A percentile compares a stretch with the other conserved stretches of the same genome.
These are phyloP conservation scores for Proteles cristata DNA, from an alignment of 2,113 vertebrate genomes.

Conservation along the genomic window DNA sequence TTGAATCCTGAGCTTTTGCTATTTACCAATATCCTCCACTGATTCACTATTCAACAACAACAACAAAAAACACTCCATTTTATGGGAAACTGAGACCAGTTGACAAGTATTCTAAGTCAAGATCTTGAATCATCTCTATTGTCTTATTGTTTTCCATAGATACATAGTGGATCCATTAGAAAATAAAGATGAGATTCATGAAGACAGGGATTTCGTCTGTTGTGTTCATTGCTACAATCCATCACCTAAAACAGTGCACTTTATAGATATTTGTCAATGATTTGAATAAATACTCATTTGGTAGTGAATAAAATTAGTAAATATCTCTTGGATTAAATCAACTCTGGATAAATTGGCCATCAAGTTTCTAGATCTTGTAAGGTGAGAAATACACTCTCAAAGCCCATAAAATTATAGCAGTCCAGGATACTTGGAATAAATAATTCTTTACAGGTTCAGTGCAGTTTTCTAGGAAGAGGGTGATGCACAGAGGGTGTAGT, in stretches of 20 bases:
- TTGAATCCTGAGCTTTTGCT: background rate
- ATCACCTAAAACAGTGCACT: background rate
- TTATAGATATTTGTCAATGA: background rate
- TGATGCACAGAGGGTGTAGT: background rate
- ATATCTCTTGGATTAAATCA: background rate
- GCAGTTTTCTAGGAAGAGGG: background rate
- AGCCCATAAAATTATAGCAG: background rate
- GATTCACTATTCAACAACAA: background rate
- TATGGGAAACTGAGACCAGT: background rate
- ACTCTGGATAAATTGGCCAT: background rate
- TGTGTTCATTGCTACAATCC: background rate
- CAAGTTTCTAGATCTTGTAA: background rate
- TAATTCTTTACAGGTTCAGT: background rate
- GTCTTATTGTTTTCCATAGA: background rate
- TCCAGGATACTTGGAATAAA: background rate
- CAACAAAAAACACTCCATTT: background rate
- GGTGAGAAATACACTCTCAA: background rate
- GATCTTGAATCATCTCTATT: background rate
- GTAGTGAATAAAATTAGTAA: background rate
- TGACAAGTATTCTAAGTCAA: background rate
- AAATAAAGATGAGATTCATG: background rate
- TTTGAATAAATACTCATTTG: background rate
- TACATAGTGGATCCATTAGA: background rate
- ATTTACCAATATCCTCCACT: background rate
- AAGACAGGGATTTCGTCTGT: background rate